A percentile compares a stretch with the other conserved stretches of the same genome.
Conservation (phyloP, 2,888 invertebrate species). For the Lasioglossum morio region DNA sequence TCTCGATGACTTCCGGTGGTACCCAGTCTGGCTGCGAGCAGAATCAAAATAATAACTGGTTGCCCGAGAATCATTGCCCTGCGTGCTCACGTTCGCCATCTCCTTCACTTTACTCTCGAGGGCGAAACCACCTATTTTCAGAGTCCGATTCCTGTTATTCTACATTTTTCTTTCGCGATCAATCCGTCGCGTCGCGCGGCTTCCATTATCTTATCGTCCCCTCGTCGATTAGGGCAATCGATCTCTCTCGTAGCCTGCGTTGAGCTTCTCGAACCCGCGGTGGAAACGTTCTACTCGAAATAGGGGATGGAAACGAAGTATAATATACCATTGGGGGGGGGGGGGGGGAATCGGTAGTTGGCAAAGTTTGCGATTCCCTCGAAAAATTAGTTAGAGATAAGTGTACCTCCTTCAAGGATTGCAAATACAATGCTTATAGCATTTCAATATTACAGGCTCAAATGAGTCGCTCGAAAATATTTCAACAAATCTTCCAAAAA, state of each 20-base stretch:
- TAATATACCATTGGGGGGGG: neutral
- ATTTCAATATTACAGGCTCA: neutral
- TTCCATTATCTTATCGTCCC: conserved; percentile 38
- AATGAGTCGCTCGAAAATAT: neutral
- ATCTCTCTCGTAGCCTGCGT: neutral
- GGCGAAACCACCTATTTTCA: neutral
- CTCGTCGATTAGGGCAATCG: conserved; percentile 15
- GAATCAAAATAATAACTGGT: neutral
- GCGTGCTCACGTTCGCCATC: neutral
- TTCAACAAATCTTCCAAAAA: no score
- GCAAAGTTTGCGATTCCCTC: no score
- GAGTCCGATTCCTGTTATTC: neutral
- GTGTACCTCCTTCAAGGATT: no score
- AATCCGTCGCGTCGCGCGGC: neutral
- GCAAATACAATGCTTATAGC: no score
- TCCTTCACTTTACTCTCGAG: neutral
- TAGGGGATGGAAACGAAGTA: neutral
- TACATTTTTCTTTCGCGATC: neutral
- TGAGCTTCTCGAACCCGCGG: neutral
- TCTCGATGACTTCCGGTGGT: conserved; percentile 77
- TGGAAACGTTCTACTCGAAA: neutral
- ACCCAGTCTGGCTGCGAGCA: conserved; percentile 78
- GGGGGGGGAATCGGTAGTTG: no score
- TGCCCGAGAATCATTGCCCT: neutral
- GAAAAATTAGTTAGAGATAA: no score